Conservation (phyloP, 2,797 vertebrate genomes). For the Characodon lateralis region DNA sequence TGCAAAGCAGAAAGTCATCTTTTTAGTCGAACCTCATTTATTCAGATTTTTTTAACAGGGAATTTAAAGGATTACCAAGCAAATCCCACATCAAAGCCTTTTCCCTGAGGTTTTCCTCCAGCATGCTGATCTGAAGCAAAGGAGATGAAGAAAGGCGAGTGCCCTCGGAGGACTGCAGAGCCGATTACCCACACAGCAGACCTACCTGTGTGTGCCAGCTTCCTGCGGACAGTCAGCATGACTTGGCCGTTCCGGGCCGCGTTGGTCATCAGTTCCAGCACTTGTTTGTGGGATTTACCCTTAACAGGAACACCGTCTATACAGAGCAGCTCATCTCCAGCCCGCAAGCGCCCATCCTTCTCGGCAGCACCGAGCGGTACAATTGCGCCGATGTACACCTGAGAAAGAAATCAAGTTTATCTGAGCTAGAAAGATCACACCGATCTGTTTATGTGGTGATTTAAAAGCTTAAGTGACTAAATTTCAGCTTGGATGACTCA, state of each 20-base stretch:
- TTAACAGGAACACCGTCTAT: constrained; percentile 94
- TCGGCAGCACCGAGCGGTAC: constrained; percentile 95
- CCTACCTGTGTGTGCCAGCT: constrained; percentile 86
- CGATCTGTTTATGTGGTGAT: not conserved
- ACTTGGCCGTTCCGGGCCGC: constrained; percentile 98
- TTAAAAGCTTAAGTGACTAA: not conserved
- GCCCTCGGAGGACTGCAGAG: constrained; percentile 14
- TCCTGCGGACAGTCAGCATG: constrained; percentile 92
- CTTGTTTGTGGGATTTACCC: constrained; percentile 96
- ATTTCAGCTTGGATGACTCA: not conserved
- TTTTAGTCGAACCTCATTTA: constrained; percentile 43
- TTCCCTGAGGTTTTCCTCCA: constrained; percentile 43
- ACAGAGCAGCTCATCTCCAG: constrained; percentile 94
- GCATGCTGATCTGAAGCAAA: constrained; percentile 37
- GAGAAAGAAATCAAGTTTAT: constrained; percentile 11
- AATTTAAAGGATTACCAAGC: constrained; percentile 61
- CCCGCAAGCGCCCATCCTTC: constrained; percentile 93
- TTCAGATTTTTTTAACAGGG: constrained; percentile 19
- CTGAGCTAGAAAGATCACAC: not conserved
- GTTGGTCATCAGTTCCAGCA: constrained; percentile 96
- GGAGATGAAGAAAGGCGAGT: constrained; percentile 13
- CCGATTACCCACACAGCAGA: constrained; percentile 8
- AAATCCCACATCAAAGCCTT: constrained; percentile 61
- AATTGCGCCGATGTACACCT: constrained; percentile 98
- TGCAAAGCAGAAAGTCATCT: not conserved